phyloP scores from a whole-genome alignment of 2,797 vertebrate genomes.

The Trachurus trachurus region DNA sequence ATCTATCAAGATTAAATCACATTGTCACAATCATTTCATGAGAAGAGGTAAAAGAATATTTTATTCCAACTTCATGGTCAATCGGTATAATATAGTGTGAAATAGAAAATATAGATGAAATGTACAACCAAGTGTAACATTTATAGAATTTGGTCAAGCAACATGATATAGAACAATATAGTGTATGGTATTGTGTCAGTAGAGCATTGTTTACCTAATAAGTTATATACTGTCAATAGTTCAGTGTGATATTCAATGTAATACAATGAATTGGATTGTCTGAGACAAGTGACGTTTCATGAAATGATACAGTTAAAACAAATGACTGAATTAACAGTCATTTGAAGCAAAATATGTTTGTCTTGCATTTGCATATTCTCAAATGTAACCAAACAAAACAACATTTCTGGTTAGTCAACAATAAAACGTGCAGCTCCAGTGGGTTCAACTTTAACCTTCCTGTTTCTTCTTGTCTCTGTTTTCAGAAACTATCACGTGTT shows the following conservation, averaged over 20 bases:
- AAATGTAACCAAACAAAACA: not conserved
- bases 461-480: not conserved
- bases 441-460: not conserved
- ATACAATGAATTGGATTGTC: not conserved
- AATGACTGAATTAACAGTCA: not conserved
- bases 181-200: too few relatives aligned
- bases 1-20: too few relatives aligned
- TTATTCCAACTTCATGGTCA: too few relatives aligned
- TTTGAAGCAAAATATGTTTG: not conserved
- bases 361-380: not conserved
- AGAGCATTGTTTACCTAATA: too few relatives aligned
- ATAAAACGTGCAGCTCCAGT: not conserved
- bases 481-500: conserved; percentile 98
- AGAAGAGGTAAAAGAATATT: too few relatives aligned
- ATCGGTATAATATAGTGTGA: not conserved
- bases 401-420: not conserved
- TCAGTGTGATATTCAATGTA: too few relatives aligned
- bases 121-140: too few relatives aligned
- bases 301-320: too few relatives aligned
- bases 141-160: too few relatives aligned
- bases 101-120: not conserved
- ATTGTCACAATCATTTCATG: too few relatives aligned
- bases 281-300: not conserved
- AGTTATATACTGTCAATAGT: too few relatives aligned
- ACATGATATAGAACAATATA: too few relatives aligned